Percentiles rank a stretch among this genome's conserved stretches.
Conservation (phyloP, 2,888 invertebrate genomes). For the Sylvicola fuscatus region DNA sequence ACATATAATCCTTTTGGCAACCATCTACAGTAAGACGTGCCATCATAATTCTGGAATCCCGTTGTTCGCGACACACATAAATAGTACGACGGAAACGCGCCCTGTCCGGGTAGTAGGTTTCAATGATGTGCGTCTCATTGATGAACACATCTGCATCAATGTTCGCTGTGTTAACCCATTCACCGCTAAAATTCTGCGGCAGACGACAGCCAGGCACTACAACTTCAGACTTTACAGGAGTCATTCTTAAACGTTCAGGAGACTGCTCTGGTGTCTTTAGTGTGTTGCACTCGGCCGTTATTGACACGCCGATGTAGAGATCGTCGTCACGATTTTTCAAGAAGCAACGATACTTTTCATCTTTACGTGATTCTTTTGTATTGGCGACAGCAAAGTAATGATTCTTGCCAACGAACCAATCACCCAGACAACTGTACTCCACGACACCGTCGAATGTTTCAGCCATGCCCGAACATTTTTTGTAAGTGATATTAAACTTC, state of each 20-base stretch:
- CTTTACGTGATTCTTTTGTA: constrained; percentile 84
- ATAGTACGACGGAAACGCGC: constrained; percentile 72
- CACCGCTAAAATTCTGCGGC: constrained; percentile 83
- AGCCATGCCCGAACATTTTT: constrained; percentile 73
- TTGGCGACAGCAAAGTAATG: constrained; percentile 96
- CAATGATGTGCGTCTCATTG: constrained; percentile 91
- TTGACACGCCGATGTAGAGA: constrained; percentile 76
- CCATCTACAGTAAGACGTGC: constrained; percentile 90
- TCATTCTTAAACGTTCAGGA: constrained; percentile 70
- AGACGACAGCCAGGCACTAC: constrained; percentile 81
- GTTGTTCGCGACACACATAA: constrained; percentile 84
- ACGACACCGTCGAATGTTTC: constrained; percentile 81
- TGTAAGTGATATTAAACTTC: constrained; percentile 88
- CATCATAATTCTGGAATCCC: constrained; percentile 87
- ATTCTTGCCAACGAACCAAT: constrained; percentile 91
- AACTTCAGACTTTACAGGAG: constrained; percentile 73
- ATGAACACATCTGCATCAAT: constrained; percentile 86
- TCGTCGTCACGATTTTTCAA: constrained; percentile 88
- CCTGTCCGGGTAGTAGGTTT: constrained; percentile 86
- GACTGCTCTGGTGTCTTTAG: constrained; percentile 86
- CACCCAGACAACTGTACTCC: constrained; percentile 81
- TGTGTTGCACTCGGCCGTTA: constrained; percentile 83
- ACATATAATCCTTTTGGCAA: constrained; percentile 86
- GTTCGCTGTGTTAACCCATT: constrained; percentile 95
- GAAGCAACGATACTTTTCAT: constrained; percentile 88